phyloP scores from a whole-genome alignment of 2,797 vertebrate species.

The Centroberyx gerrardi region DNA sequence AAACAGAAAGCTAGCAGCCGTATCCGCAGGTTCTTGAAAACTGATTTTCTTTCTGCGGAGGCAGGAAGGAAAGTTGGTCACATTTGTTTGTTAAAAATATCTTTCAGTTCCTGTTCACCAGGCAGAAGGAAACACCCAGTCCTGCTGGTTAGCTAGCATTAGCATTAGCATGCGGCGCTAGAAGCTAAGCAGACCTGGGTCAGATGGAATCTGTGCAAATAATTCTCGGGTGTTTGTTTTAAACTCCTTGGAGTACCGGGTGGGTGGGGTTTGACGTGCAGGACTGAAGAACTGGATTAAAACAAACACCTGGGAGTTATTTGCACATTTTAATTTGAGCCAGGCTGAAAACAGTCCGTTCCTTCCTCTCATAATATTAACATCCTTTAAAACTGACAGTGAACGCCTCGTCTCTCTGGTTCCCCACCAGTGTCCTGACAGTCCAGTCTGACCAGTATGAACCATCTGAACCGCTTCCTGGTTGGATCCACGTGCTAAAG shows the following conservation, averaged over 20 bases:
- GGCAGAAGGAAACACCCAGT: background rate
- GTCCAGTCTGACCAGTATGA: no score
- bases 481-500: no score
- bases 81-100: slow-evolving; percentile 37
- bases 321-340: no score
- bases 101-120: slow-evolving; percentile 26
- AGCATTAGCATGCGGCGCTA: no score
- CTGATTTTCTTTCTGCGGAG: slow-evolving; percentile 1
- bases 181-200: no score
- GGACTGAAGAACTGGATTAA: background rate
- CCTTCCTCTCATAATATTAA: no score
- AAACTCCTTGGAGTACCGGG: background rate
- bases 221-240: slow-evolving; percentile 3
- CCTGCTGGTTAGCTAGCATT: background rate
- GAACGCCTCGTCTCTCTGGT: no score
- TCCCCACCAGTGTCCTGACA: no score
- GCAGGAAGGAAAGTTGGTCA: slow-evolving; percentile 30
- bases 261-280: background rate
- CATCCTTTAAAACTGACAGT: no score
- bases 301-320: no score
- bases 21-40: slow-evolving; percentile 16
- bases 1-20: background rate
- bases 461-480: no score
- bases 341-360: no score
- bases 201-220: background rate